phyloP scores from a whole-genome alignment of 1,140 invertebrate species.

The Aphaenogaster floridana region DNA sequence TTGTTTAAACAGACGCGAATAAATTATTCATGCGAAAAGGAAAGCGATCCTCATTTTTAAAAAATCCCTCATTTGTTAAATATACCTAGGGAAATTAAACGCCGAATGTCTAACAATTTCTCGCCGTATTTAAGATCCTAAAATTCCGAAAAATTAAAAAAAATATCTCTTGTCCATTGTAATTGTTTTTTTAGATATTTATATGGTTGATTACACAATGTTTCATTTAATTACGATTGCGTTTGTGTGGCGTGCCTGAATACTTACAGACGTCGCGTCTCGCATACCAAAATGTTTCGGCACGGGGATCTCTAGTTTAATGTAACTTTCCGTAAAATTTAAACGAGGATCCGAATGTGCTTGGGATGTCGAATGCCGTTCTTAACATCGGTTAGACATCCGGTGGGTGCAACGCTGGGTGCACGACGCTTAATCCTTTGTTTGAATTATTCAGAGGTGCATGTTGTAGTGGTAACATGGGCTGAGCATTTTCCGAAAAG shows the following conservation, averaged over 20 bases:
- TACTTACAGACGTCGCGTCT: slow-evolving; percentile 4
- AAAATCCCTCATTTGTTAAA: background rate
- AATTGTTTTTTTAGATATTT: background rate
- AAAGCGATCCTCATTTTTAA: background rate
- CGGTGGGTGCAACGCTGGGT: slow-evolving; percentile 1
- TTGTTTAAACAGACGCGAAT: slow-evolving; percentile 43
- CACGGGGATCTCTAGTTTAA: slow-evolving; percentile 40
- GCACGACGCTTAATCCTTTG: slow-evolving; percentile 50
- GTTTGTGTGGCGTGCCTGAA: background rate
- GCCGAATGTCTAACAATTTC: background rate
- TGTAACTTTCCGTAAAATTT: slow-evolving; percentile 40
- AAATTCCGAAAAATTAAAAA: background rate
- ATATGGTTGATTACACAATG: background rate
- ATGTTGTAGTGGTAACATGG: slow-evolving; percentile 33
- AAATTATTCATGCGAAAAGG: slow-evolving; percentile 39
- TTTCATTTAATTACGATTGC: slow-evolving; percentile 26
- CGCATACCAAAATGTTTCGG: slow-evolving; percentile 38
- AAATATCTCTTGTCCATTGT: background rate
- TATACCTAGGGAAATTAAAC: background rate
- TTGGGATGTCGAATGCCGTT: slow-evolving; percentile 51
- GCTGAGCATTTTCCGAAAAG: slow-evolving; percentile 52
- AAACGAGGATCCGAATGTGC: slow-evolving; percentile 51
- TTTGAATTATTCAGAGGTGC: slow-evolving; percentile 61
- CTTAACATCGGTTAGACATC: slow-evolving; percentile 61
- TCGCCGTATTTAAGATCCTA: background rate